These are phyloP conservation scores for Gerris buenoi DNA, from an alignment of 1,140 invertebrate species.

Conservation along the genomic window DNA sequence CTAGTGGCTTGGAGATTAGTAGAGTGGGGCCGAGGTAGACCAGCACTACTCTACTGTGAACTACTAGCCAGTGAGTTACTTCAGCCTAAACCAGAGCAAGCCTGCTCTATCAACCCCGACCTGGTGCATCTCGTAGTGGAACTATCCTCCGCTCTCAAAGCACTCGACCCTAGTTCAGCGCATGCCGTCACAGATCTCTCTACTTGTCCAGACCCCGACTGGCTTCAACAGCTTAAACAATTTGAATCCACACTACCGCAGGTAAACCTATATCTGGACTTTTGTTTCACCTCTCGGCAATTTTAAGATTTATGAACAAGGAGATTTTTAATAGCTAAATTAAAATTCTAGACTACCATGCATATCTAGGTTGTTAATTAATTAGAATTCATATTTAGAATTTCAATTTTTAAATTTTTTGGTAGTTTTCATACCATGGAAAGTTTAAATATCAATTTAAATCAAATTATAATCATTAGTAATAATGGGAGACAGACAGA, in stretches of 20 bases:
- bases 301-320: too few relatives aligned
- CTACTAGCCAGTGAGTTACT: constrained; percentile 41
- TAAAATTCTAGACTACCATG: too few relatives aligned
- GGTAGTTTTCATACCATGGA: too few relatives aligned
- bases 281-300: too few relatives aligned
- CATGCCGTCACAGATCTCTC: not conserved
- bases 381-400: too few relatives aligned
- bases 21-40: constrained; percentile 33
- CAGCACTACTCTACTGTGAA: constrained; percentile 69
- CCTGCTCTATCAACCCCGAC: not conserved
- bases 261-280: too few relatives aligned
- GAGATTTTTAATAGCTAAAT: too few relatives aligned
- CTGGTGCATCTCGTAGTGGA: constrained; percentile 13
- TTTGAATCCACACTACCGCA: not conserved
- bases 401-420: too few relatives aligned
- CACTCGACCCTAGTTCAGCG: constrained; percentile 13
- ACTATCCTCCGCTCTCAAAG: constrained; percentile 15
- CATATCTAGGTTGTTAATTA: too few relatives aligned
- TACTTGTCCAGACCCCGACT: constrained; percentile 16
- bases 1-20: constrained; percentile 53
- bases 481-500: too few relatives aligned
- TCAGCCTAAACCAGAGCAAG: constrained; percentile 19
- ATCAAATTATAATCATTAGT: too few relatives aligned
- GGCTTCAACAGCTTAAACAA: constrained; percentile 11
- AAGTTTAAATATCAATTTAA: too few relatives aligned